A percentile compares a stretch with the other conserved stretches of the same genome.
Evolutionary conservation across 1,140 invertebrate genomes (phyloP).

Genomic region (Drosophila pandora): DNA sequence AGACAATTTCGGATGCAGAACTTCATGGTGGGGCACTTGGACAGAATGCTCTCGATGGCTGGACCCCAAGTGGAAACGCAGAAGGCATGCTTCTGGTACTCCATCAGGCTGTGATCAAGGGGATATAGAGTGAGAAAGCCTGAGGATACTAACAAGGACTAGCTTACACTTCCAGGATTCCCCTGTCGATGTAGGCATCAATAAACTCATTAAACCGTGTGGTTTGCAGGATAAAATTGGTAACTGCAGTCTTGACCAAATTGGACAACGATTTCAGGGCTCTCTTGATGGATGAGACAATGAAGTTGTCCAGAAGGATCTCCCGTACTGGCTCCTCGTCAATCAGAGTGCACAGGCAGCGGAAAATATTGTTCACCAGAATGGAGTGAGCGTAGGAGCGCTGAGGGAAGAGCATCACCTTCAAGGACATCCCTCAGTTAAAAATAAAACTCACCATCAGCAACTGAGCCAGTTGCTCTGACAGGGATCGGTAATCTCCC

Average conservation of each 20-base stretch:
- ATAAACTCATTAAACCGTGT: conserved; percentile 72
- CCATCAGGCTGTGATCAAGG: conserved; percentile 47
- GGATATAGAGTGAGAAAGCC: neutral
- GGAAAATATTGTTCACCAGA: conserved; percentile 74
- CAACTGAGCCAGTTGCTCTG: conserved; percentile 61
- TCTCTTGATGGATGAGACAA: conserved; percentile 70
- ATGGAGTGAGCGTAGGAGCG: conserved; percentile 72
- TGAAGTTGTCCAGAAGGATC: conserved; percentile 49
- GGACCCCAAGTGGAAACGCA: conserved; percentile 77
- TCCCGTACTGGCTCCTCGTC: conserved; percentile 59
- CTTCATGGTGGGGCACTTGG: conserved; percentile 75
- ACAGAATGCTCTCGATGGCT: conserved; percentile 75
- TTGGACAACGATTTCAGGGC: conserved; percentile 75
- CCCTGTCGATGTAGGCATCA: conserved; percentile 69
- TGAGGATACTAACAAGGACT: neutral
- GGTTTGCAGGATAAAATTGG: conserved; percentile 79
- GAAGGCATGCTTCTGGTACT: conserved; percentile 69
- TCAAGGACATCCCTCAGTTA: neutral
- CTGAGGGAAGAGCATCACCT: conserved; percentile 16
- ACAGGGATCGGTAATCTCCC: conserved; percentile 31
- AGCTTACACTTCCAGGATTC: conserved; percentile 74
- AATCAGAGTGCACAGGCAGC: conserved; percentile 71
- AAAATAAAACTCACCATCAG: conserved; percentile 55
- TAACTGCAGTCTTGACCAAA: conserved; percentile 70
- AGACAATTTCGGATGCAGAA: conserved; percentile 76